Conservation (phyloP, 2,113 vertebrate genomes). For the Myanophis thanlyinensis region DNA sequence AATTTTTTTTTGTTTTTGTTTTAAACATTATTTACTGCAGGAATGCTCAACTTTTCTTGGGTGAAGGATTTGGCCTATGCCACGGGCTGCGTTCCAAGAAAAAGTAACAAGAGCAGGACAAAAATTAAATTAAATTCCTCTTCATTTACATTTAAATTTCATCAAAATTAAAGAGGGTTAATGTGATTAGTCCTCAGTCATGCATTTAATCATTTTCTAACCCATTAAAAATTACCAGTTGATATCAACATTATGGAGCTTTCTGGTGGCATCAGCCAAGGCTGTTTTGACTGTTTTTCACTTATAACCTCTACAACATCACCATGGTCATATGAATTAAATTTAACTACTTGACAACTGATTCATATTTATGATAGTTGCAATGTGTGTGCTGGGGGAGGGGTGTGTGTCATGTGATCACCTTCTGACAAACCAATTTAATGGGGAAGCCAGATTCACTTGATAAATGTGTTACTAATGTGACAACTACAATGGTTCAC, state of each 20-base stretch:
- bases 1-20: neutral
- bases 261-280: neutral
- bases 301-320: neutral
- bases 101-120: neutral
- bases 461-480: no score
- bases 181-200: neutral
- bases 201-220: neutral
- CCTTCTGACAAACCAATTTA: no score
- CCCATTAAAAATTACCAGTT: neutral
- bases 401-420: no score
- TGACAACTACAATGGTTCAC: no score
- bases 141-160: neutral
- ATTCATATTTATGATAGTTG: no score
- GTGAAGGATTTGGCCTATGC: neutral
- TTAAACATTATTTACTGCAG: neutral
- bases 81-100: neutral
- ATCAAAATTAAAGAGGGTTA: neutral
- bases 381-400: no score
- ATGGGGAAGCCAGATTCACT: no score
- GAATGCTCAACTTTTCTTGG: neutral
- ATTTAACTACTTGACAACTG: neutral
- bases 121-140: neutral
- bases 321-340: neutral
- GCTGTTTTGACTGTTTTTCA: neutral
- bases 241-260: neutral